Percentiles rank a stretch among this genome's conserved stretches.
These are phyloP conservation scores for Bombus impatiens DNA, from an alignment of 1,140 invertebrate genomes.

Conservation along the genomic window DNA sequence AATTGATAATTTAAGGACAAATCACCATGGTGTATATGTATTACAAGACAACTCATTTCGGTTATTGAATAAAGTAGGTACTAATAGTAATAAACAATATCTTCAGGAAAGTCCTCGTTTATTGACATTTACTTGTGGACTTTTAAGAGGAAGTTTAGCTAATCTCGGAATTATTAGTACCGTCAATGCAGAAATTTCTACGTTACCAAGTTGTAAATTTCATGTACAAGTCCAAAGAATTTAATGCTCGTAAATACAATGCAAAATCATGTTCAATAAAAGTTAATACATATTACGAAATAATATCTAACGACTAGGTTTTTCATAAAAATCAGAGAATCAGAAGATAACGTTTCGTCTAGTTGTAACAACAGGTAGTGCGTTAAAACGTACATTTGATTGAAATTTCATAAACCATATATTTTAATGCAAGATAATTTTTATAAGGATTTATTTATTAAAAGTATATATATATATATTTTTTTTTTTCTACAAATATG, in stretches of 20 bases:
- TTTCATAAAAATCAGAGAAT: not conserved
- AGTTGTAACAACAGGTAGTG: not conserved
- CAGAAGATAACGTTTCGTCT: conserved; percentile 13
- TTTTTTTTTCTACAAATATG: not conserved
- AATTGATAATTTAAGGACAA: conserved; percentile 99
- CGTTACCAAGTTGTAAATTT: conserved; percentile 97
- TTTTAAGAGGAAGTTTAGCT: conserved; percentile 96
- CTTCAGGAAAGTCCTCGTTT: conserved; percentile 94
- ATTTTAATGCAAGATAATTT: conserved; percentile 6
- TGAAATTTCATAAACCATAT: not conserved
- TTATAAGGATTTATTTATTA: no score
- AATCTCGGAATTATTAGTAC: conserved; percentile 97
- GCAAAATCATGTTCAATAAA: not conserved
- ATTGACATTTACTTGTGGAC: conserved; percentile 96
- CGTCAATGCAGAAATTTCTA: conserved; percentile 96
- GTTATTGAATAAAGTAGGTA: conserved; percentile 91
- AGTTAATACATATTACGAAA: not conserved
- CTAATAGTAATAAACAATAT: conserved; percentile 94
- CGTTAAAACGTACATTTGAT: not conserved
- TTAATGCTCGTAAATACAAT: conserved; percentile 62
- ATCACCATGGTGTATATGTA: conserved; percentile 99
- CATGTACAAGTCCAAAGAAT: conserved; percentile 92
- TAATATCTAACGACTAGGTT: not conserved
- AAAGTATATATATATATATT: not conserved
- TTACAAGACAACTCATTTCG: conserved; percentile 98